Percentiles rank a stretch among this genome's conserved stretches.
Evolutionary conservation across 64 coral and sea anemone species (phyloP).

Genomic region (Montipora capricornis): DNA sequence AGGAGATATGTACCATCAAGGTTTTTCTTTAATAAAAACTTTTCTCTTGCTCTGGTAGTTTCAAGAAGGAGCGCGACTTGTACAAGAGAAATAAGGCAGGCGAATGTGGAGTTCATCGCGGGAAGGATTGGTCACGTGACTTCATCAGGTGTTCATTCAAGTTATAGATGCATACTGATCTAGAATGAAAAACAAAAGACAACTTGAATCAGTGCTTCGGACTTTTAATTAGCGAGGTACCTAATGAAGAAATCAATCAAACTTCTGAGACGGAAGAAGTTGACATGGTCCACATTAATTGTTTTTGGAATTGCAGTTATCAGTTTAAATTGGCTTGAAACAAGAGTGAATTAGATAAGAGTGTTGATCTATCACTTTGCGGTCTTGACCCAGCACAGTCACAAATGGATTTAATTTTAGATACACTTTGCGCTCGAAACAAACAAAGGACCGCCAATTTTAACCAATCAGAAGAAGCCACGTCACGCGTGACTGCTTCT

Average conservation of each 20-base stretch:
- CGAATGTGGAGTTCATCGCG: background rate
- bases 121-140: background rate
- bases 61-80: background rate
- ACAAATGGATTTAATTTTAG: no score
- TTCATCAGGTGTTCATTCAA: background rate
- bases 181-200: background rate
- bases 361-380: no score
- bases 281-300: no score
- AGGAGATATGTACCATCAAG: constrained; percentile 63
- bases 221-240: background rate
- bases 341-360: no score
- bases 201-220: background rate
- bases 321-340: no score
- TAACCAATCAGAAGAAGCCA: no score
- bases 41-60: background rate
- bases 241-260: background rate
- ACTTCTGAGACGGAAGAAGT: no score
- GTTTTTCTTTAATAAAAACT: constrained; percentile 70
- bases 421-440: no score
- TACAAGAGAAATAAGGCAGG: background rate
- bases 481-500: no score
- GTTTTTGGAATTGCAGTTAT: no score
- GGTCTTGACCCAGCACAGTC: no score
- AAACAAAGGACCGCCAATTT: no score
- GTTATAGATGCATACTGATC: background rate